Evolutionary conservation across 2,113 vertebrate species (phyloP).

Genomic region (Sporophila hypoxantha): DNA sequence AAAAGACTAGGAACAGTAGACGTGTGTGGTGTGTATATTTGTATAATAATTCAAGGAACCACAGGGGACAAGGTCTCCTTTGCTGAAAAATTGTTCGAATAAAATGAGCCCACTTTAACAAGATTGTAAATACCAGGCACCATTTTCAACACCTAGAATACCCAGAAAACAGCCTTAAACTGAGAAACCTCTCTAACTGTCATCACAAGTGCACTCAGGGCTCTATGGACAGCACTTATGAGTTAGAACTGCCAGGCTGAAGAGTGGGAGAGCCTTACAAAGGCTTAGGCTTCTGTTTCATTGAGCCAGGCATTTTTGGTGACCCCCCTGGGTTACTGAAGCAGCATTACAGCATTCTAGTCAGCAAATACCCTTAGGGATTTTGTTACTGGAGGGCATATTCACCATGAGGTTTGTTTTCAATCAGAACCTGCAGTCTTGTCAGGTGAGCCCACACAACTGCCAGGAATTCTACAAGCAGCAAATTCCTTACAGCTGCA

Average conservation of each 20-base stretch:
- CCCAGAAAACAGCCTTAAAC: not conserved
- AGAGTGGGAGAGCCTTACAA: not conserved
- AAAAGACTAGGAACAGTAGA: not conserved
- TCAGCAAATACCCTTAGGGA: not conserved
- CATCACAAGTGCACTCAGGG: not conserved
- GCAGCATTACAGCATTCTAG: not conserved
- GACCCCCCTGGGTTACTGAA: not conserved
- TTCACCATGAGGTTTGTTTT: not conserved
- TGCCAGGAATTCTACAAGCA: not conserved
- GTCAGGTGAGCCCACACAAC: not conserved
- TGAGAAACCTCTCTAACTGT: not conserved
- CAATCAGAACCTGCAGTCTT: not conserved
- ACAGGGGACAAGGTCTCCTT: not conserved
- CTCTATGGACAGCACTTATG: not conserved
- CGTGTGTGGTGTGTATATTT: not conserved
- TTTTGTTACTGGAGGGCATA: not conserved
- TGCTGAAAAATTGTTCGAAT: not conserved
- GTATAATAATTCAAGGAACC: not conserved
- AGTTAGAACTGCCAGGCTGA: not conserved
- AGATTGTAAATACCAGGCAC: not conserved
- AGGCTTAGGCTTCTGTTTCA: not conserved
- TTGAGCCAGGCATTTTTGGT: not conserved
- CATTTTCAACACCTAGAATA: not conserved
- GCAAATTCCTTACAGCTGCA: not conserved
- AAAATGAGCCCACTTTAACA: not conserved